Evolutionary conservation across 2,113 vertebrate genomes (phyloP).

Genomic region (Protobothrops flavoviridis): DNA sequence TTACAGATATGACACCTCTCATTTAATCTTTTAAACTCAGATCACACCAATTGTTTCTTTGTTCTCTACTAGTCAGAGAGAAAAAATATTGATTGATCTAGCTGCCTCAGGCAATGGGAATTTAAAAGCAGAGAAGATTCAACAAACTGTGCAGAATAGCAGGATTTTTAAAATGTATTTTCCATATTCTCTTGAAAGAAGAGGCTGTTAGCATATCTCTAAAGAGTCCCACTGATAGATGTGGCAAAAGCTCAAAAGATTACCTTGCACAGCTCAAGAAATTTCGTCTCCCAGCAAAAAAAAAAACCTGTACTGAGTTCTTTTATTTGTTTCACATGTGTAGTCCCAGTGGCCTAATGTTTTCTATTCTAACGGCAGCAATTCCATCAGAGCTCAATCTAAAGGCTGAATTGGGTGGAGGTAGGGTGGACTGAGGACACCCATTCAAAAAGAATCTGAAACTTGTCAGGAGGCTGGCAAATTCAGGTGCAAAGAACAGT

Average conservation of each 20-base stretch:
- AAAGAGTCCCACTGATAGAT: background rate
- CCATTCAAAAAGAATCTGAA: background rate
- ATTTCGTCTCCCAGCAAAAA: background rate
- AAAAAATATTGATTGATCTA: constrained; percentile 30
- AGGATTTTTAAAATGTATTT: constrained; percentile 26
- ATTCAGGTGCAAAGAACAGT: background rate
- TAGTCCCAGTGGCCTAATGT: background rate
- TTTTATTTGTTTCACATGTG: background rate
- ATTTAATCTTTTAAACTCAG: constrained; percentile 43
- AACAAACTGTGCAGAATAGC: constrained; percentile 23
- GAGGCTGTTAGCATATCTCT: constrained; percentile 12
- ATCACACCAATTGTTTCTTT: constrained; percentile 40
- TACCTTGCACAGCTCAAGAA: background rate
- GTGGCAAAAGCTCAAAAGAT: background rate
- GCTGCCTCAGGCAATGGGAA: constrained; percentile 45
- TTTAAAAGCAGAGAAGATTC: constrained; percentile 37
- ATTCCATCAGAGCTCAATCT: background rate
- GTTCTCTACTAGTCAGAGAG: constrained; percentile 34
- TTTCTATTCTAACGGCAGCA: background rate
- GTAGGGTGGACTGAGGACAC: background rate
- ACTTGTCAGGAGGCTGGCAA: background rate
- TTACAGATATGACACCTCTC: constrained; percentile 5
- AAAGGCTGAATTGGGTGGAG: background rate
- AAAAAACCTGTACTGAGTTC: background rate
- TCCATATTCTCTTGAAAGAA: constrained; percentile 15